Evolutionary conservation across 2,888 invertebrate species (phyloP).

Genomic region (Thymelicus acteon): DNA sequence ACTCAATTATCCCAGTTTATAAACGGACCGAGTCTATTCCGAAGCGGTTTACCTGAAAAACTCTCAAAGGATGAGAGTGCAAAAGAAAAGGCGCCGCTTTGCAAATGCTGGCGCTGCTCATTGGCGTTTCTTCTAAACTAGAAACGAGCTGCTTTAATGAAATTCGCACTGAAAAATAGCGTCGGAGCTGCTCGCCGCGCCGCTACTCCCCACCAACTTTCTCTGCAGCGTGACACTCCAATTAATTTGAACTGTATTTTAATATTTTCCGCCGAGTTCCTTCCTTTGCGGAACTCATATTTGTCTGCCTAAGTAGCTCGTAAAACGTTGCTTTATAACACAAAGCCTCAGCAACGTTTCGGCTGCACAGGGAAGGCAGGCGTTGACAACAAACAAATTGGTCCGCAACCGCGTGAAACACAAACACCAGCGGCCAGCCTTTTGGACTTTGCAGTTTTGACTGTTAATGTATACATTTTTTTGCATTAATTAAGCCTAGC

Average conservation of each 20-base stretch:
- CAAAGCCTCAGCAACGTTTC: constrained; percentile 11
- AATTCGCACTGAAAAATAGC: constrained; percentile 24
- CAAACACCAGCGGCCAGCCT: neutral
- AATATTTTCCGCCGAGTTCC: constrained; percentile 16
- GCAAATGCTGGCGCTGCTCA: constrained; percentile 24
- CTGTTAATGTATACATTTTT: no score
- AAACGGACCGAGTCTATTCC: constrained; percentile 1
- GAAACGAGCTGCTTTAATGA: constrained; percentile 23
- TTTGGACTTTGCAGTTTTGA: neutral
- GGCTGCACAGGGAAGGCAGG: neutral
- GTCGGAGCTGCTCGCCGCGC: neutral
- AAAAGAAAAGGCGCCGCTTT: constrained; percentile 23
- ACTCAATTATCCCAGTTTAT: constrained; percentile 13
- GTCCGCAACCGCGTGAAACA: neutral
- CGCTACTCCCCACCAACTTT: constrained; percentile 7
- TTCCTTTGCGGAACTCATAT: constrained; percentile 15
- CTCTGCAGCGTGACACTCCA: constrained; percentile 25
- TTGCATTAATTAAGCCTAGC: no score
- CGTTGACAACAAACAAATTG: constrained; percentile 1
- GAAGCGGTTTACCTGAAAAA: constrained; percentile 22
- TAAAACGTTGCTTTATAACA: constrained; percentile 7
- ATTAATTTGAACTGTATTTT: constrained; percentile 32
- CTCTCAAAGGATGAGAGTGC: constrained; percentile 24
- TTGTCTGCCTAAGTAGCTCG: constrained; percentile 15
- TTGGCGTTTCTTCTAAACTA: constrained; percentile 17